Evolutionary conservation across 2,113 vertebrate species (phyloP).

Genomic region (Tenebrosternarchus preto): DNA sequence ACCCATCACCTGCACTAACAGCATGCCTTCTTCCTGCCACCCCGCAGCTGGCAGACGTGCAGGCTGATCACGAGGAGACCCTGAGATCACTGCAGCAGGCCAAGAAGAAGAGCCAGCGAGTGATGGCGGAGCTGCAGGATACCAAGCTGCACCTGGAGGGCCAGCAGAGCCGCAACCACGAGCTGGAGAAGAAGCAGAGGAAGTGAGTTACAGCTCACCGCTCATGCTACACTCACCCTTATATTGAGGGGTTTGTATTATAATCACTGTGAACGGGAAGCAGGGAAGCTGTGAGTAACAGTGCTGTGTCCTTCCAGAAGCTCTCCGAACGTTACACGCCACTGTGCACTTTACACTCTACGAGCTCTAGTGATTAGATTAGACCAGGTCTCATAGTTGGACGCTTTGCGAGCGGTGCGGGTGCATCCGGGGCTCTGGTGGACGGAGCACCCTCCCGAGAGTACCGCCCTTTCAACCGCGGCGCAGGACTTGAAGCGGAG

Average conservation of each 20-base stretch:
- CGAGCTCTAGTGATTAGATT: background rate
- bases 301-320: background rate
- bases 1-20: too few species aligned
- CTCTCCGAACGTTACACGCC: background rate
- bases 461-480: too few species aligned
- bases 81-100: constrained; percentile 90
- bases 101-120: constrained; percentile 93
- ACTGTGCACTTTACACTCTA: background rate
- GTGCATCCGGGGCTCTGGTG: too few species aligned
- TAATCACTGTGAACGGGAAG: too few species aligned
- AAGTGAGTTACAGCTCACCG: constrained; percentile 74
- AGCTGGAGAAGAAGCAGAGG: constrained; percentile 97
- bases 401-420: background rate
- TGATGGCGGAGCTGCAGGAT: constrained; percentile 92
- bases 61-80: constrained; percentile 89
- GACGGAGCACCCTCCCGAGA: background rate
- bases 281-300: too few species aligned
- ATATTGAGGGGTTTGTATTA: too few species aligned
- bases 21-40: too few species aligned
- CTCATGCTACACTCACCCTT: too few species aligned
- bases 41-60: constrained; percentile 85
- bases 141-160: constrained; percentile 95
- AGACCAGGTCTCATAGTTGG: background rate
- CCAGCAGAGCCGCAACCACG: constrained; percentile 93
- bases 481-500: background rate